Evolutionary conservation across 2,888 invertebrate species (phyloP).

Genomic region (Sphaerophoria rueppellii): DNA sequence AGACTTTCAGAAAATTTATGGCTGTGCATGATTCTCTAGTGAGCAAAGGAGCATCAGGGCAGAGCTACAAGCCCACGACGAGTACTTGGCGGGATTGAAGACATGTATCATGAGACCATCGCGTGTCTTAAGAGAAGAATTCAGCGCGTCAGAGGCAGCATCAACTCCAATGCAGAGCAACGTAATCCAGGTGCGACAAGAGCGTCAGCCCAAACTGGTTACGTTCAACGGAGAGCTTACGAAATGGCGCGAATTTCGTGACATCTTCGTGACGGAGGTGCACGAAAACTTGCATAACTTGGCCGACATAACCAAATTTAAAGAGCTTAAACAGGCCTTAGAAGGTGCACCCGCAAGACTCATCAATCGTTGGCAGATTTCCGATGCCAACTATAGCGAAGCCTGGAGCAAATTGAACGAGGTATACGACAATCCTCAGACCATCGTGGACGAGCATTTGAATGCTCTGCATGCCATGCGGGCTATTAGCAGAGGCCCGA

Average conservation of each 20-base stretch:
- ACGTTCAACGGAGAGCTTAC: constrained; percentile 26
- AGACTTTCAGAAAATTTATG: too few species aligned
- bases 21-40: too few species aligned
- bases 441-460: constrained; percentile 17
- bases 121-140: too few species aligned
- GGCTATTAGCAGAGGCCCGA: neutral
- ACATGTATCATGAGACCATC: too few species aligned
- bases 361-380: constrained; percentile 19
- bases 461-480: constrained; percentile 26
- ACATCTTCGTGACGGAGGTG: constrained; percentile 17
- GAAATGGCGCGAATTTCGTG: constrained; percentile 25
- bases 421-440: constrained; percentile 32
- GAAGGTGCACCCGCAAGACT: constrained; percentile 2
- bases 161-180: neutral
- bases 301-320: constrained; percentile 12
- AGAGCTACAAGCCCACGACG: too few species aligned
- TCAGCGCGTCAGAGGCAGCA: too few species aligned
- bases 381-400: constrained; percentile 14
- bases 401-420: constrained; percentile 17
- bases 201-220: neutral
- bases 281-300: constrained; percentile 7
- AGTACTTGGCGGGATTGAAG: too few species aligned
- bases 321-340: constrained; percentile 12
- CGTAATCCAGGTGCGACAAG: constrained; percentile 24
- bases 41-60: too few species aligned